Evolutionary conservation across 2,797 vertebrate species (phyloP).

Genomic region (Ctenochaetus hawaiiensis): DNA sequence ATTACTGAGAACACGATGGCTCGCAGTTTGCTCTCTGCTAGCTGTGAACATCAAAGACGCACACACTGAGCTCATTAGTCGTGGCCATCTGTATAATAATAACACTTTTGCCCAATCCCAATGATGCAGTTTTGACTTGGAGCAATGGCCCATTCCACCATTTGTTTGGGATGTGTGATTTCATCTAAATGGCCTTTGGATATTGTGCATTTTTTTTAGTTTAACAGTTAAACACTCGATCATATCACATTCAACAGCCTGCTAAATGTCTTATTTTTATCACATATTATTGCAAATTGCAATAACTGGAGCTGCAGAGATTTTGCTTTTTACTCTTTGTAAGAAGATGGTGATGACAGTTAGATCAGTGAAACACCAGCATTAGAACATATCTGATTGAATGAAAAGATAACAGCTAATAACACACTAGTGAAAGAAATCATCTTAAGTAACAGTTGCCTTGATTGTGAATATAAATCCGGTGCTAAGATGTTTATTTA

Average conservation of each 20-base stretch:
- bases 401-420: constrained; percentile 71
- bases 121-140: constrained; percentile 77
- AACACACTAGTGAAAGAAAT: constrained; percentile 63
- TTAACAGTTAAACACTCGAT: constrained; percentile 55
- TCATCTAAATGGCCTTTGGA: constrained; percentile 56
- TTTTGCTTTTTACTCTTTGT: constrained; percentile 26
- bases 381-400: constrained; percentile 53
- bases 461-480: constrained; percentile 81
- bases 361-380: constrained; percentile 26
- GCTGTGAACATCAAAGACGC: constrained; percentile 77
- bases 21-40: constrained; percentile 76
- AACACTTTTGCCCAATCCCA: constrained; percentile 77
- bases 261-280: constrained; percentile 45
- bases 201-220: constrained; percentile 20
- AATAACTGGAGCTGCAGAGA: constrained; percentile 24
- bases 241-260: constrained; percentile 43
- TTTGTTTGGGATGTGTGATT: constrained; percentile 69
- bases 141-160: constrained; percentile 71
- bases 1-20: constrained; percentile 75
- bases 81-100: constrained; percentile 86
- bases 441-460: constrained; percentile 76
- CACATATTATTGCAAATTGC: constrained; percentile 16
- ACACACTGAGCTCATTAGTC: constrained; percentile 86
- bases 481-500: constrained; percentile 79
- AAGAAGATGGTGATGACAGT: constrained; percentile 36